Evolutionary conservation across 2,888 invertebrate species (phyloP).

Genomic region (Smittia aterrima): DNA sequence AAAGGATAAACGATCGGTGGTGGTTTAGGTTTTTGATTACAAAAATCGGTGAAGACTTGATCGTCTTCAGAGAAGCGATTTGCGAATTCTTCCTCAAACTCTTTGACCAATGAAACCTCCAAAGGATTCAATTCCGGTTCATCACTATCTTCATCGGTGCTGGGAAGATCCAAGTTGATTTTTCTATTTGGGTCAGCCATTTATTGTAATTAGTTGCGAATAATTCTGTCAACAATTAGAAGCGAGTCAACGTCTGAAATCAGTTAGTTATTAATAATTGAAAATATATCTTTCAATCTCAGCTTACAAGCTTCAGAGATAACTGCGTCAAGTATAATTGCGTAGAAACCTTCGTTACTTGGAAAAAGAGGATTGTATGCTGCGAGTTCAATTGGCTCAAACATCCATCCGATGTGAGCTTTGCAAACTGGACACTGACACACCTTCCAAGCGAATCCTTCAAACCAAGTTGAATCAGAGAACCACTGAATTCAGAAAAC

Average conservation of each 20-base stretch:
- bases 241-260: slow-evolving; percentile 41
- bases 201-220: slow-evolving; percentile 13
- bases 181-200: slow-evolving; percentile 39
- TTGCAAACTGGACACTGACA: slow-evolving; percentile 63
- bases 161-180: slow-evolving; percentile 28
- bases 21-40: slow-evolving; percentile 17
- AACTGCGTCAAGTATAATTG: slow-evolving; percentile 49
- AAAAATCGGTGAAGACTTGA: slow-evolving; percentile 17
- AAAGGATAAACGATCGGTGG: slow-evolving; percentile 32
- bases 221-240: slow-evolving; percentile 28
- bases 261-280: not conserved
- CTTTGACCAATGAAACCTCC: slow-evolving; percentile 18
- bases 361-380: slow-evolving; percentile 47
- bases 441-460: slow-evolving; percentile 64
- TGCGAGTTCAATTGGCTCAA: slow-evolving; percentile 53
- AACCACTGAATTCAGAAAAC: slow-evolving; percentile 37
- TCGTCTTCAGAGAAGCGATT: slow-evolving; percentile 30
- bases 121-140: not conserved
- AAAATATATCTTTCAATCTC: slow-evolving; percentile 1
- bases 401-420: slow-evolving; percentile 63
- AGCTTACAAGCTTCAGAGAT: slow-evolving; percentile 51
- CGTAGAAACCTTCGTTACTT: slow-evolving; percentile 50
- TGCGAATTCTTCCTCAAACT: slow-evolving; percentile 33
- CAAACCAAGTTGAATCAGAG: slow-evolving; percentile 58
- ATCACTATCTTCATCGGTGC: not conserved